Evolutionary conservation across 1,140 invertebrate genomes (phyloP), one percentile per base, ranked within the genome.

Genomic region (Temnothorax curvispinosus): DNA sequence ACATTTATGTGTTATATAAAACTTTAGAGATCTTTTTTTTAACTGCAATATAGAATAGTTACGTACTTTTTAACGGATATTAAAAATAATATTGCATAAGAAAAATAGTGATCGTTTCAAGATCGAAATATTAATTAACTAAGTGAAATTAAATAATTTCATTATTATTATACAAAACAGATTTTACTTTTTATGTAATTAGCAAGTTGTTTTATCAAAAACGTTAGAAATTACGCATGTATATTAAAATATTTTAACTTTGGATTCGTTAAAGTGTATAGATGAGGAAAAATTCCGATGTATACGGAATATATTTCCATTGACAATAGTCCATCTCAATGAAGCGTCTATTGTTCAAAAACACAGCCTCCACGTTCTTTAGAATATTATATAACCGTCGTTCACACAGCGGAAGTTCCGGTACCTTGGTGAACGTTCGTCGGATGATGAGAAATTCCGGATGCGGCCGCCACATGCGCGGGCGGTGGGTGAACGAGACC

Each of bases 371-470:
- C 69, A 60, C 32, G 41, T 44, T 84, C 80, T 84, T 84, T 60
- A 58, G 69, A 54, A 35, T 35, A 84, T 75, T 74, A 82, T 18
- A 11, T 7, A 74, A 84, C 32, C 69, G 54, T 84, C 54, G 32
- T 56, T 44, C 4, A 15, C 4, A 15, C 56, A 15, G 62, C 52
- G 9, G 38, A n/a, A 72, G 76, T 44, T 74, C 50, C 54, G 67
- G 32, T 94, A 94, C 93, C 93, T 94, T 91, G 92, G 71, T 93
- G 92, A 87, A 93, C 65, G 84, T 82, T 89, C 67, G 87, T 54
- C 60, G 92, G 88, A 89, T 92, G 93, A 91, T 93, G 93, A 85
- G 93, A 90, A 86, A 94, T 92, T 88, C 93, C 93, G 85, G 90
- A 85, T 52, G 91, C 86, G 27, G 87, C 67, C 65, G 88, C 76